Conservation (phyloP, 2,113 vertebrate species). For the Jaculus jaculus region DNA sequence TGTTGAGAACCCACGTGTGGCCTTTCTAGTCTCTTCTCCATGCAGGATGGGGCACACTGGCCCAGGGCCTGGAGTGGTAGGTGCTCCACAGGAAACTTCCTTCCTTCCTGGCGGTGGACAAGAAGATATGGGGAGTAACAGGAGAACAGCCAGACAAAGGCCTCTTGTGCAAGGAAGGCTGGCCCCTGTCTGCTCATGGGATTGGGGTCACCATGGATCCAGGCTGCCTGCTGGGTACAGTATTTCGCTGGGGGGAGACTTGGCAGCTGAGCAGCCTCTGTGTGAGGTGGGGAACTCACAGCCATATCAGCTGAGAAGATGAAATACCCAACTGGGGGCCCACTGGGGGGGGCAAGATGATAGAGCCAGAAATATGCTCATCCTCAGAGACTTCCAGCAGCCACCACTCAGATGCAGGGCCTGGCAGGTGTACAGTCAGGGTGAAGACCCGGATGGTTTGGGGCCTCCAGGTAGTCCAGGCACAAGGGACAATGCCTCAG, state of each 20-base stretch:
- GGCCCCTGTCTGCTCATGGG: background rate
- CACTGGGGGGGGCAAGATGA: background rate
- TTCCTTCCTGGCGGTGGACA: background rate
- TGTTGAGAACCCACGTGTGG: background rate
- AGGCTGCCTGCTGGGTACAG: background rate
- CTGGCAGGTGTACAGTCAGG: background rate
- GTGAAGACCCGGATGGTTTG: background rate
- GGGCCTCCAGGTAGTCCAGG: background rate
- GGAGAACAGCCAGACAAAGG: background rate
- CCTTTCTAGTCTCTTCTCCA: background rate
- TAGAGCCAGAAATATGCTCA: background rate
- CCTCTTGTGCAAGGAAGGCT: background rate
- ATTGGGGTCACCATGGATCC: background rate
- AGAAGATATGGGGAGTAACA: background rate
- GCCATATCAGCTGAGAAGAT: background rate
- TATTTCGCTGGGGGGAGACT: background rate
- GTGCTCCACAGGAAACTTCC: conserved; percentile 27
- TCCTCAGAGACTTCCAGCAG: no score
- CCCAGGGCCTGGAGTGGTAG: background rate
- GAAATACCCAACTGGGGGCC: background rate
- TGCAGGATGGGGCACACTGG: background rate
- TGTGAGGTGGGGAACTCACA: background rate
- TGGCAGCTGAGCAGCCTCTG: background rate
- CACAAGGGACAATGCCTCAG: background rate
- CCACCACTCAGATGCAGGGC: background rate